Evolutionary conservation across 2,797 vertebrate genomes (phyloP), one percentile per base, ranked within the genome.

Genomic region (Alca torda): DNA sequence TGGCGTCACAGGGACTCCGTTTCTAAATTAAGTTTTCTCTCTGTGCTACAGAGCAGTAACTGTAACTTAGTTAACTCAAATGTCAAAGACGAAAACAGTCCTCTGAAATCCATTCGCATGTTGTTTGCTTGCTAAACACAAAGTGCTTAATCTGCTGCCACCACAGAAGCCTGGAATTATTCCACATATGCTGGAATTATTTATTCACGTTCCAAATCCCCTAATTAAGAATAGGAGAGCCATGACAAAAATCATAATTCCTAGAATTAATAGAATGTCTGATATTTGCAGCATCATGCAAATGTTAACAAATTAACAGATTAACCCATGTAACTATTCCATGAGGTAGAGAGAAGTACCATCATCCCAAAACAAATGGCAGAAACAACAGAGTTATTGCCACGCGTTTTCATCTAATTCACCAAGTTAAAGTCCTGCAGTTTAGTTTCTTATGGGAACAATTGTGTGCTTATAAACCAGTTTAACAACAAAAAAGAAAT

Each of bases 1-100:
- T 95, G 65, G 46, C 94, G 75, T 85, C 3, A 2, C 78, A 87
- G 50, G 23, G 64, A 25, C 73, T 85, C 35, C 17, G 80, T 57
- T 92, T 81, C 86, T 81, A 96, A 95, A 94, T 92, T 75, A 89
- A 90, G 72, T 80, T 89, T 92, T 87, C 67, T 73, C 59, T 73
- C 74, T 92, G 41, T 78, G 72, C 77, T 86, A 8, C 30, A n/a
- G 26, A 90, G 54, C 72, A 92, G 63, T 72, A 76, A 82, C 65
- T 23, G 68, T 59, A 92, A 84, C 80, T 95, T 80, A 90, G 82
- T 83, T 90, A 72, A 79, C 63, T 93, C 65, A 90, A 74, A 89
- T 51, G 37, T 75, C 75, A 85, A 87, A 57, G 35, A 54, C 46
- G 14, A 80, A 91, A 94, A 43, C 17, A 54, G 39, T 70, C 16